These are phyloP conservation scores for Characodon lateralis DNA, from an alignment of 2,797 vertebrate species.

Conservation along the genomic window DNA sequence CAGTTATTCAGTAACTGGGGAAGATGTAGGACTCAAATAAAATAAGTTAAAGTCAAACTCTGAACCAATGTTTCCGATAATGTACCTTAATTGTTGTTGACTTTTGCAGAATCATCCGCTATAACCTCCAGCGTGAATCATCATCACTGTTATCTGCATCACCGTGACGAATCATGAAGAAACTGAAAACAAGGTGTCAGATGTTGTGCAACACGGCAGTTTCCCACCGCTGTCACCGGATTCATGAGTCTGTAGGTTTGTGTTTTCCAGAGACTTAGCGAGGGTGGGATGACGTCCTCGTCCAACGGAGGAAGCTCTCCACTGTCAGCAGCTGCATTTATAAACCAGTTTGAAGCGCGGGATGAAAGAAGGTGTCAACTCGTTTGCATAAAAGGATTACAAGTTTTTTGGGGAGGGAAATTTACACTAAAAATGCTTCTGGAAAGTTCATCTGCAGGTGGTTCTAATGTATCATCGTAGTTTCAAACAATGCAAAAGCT, in stretches of 20 bases:
- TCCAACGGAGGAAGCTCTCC: conserved; percentile 61
- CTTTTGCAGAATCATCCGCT: not conserved
- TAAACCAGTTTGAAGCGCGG: conserved; percentile 44
- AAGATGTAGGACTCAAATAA: too few relatives aligned
- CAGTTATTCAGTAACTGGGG: not conserved
- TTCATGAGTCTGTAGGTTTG: conserved; percentile 46
- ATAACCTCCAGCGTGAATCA: not conserved
- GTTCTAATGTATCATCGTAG: not conserved
- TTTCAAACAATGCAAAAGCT: not conserved
- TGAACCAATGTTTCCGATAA: too few relatives aligned
- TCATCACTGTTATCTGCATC: not conserved
- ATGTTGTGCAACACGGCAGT: conserved; percentile 19
- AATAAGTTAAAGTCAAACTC: too few relatives aligned
- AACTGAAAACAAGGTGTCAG: not conserved
- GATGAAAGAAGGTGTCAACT: conserved; percentile 61
- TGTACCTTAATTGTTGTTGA: not conserved
- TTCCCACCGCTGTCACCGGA: conserved; percentile 50
- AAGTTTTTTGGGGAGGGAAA: conserved; percentile 20
- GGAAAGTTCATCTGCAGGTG: not conserved
- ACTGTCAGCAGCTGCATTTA: conserved; percentile 58
- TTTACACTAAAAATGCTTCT: conserved; percentile 26
- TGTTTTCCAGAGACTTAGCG: conserved; percentile 54
- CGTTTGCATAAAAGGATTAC: conserved; percentile 15
- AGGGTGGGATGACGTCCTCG: conserved; percentile 64
- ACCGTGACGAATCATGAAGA: conserved; percentile 3